These are phyloP conservation scores for Musca domestica DNA, from an alignment of 1,140 invertebrate species.

Conservation along the genomic window DNA sequence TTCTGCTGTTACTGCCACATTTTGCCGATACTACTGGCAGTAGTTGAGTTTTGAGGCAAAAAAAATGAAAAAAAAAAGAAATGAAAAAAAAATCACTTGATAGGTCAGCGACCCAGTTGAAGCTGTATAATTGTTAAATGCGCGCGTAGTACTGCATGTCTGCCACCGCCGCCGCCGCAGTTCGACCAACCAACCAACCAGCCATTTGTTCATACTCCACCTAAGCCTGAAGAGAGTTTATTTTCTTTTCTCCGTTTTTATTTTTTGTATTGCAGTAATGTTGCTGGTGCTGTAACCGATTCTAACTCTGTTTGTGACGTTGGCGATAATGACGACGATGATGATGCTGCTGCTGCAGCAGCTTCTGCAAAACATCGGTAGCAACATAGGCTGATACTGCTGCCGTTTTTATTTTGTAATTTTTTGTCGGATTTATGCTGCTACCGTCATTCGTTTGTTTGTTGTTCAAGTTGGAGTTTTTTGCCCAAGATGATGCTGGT, in stretches of 20 bases:
- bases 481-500: neutral
- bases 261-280: too few relatives aligned
- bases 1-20: slow-evolving; percentile 14
- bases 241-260: too few relatives aligned
- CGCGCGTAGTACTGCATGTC: neutral
- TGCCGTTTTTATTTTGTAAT: neutral
- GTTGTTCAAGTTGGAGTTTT: neutral
- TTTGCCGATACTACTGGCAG: slow-evolving; percentile 5
- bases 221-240: too few relatives aligned
- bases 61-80: too few relatives aligned
- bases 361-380: neutral
- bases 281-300: too few relatives aligned
- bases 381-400: slow-evolving; percentile 2
- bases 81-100: slow-evolving; percentile 23
- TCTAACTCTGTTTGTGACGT: neutral
- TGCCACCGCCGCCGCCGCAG: too few relatives aligned
- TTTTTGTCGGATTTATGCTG: neutral
- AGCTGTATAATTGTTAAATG: slow-evolving; percentile 25
- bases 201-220: too few relatives aligned
- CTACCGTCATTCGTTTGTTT: neutral
- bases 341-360: too few relatives aligned
- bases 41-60: too few relatives aligned
- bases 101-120: slow-evolving; percentile 28
- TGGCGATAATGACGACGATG: neutral
- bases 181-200: neutral